Evolutionary conservation across 2,797 vertebrate species (phyloP).

Genomic region (Phoebastria nigripes): DNA sequence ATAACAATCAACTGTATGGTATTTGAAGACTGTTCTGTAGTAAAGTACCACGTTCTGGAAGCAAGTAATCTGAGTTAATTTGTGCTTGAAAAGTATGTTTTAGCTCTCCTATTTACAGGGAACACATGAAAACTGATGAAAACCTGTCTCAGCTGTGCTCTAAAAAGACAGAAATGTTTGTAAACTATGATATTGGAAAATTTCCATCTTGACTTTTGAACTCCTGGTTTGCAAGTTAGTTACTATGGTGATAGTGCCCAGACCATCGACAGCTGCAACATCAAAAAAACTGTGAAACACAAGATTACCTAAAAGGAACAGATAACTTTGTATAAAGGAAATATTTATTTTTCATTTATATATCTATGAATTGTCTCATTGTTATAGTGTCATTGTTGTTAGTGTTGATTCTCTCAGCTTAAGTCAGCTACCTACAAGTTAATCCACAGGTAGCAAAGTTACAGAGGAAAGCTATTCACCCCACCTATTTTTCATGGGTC

Average conservation of each 20-base stretch:
- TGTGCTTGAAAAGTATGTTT: background rate
- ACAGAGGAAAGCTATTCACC: background rate
- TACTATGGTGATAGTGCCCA: background rate
- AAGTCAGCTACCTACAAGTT: background rate
- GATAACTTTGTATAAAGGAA: background rate
- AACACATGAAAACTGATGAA: background rate
- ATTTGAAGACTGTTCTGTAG: background rate
- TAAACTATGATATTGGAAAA: background rate
- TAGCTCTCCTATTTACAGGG: background rate
- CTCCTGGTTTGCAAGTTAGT: background rate
- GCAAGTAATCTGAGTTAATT: background rate
- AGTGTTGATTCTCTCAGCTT: background rate
- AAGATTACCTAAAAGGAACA: background rate
- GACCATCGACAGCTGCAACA: background rate
- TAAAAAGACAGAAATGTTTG: background rate
- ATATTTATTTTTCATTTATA: background rate
- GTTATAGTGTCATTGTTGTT: background rate
- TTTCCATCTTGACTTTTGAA: constrained; percentile 17
- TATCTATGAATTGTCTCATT: background rate
- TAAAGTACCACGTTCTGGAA: background rate
- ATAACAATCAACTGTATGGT: background rate
- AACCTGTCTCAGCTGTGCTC: background rate
- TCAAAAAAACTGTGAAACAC: background rate
- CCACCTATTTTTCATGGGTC: background rate
- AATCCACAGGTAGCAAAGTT: background rate